Percentiles rank a stretch among this genome's conserved stretches.
These are phyloP conservation scores for Herminia tarsipennalis DNA, from an alignment of 2,888 invertebrate genomes.

Conservation along the genomic window DNA sequence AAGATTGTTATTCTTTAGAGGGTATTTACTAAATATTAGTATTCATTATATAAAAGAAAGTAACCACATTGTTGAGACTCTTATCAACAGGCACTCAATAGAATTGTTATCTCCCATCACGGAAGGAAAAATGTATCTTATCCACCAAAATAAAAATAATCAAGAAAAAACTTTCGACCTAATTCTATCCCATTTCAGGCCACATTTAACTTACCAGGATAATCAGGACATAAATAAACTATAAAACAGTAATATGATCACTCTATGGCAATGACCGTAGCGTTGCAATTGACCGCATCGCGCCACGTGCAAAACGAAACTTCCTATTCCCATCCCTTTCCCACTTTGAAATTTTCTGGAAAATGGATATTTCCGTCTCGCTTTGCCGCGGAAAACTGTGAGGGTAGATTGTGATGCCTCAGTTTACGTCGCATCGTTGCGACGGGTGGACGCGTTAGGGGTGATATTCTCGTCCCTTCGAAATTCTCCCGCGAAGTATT, in stretches of 20 bases:
- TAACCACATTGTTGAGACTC: background rate
- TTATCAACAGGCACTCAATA: constrained; percentile 8
- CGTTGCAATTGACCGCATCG: constrained; percentile 81
- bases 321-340: constrained; percentile 60
- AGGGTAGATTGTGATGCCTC: constrained; percentile 67
- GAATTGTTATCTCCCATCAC: constrained; percentile 16
- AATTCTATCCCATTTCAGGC: background rate
- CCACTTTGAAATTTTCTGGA: constrained; percentile 49
- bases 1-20: no score
- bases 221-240: constrained; percentile 35
- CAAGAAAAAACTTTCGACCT: background rate
- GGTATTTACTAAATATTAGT: background rate
- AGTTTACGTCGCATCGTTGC: constrained; percentile 72
- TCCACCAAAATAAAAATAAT: constrained; percentile 12
- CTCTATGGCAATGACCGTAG: constrained; percentile 81
- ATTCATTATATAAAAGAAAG: background rate
- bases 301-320: constrained; percentile 71
- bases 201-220: constrained; percentile 3
- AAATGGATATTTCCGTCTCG: constrained; percentile 48
- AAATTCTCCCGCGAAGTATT: constrained; percentile 47
- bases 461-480: constrained; percentile 40
- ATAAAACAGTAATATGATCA: constrained; percentile 61
- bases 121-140: constrained; percentile 17
- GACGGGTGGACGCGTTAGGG: constrained; percentile 53
- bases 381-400: constrained; percentile 71